phyloP scores from a whole-genome alignment of 92 coral and sea anemone genomes.

The Palythoa caribaeorum region DNA sequence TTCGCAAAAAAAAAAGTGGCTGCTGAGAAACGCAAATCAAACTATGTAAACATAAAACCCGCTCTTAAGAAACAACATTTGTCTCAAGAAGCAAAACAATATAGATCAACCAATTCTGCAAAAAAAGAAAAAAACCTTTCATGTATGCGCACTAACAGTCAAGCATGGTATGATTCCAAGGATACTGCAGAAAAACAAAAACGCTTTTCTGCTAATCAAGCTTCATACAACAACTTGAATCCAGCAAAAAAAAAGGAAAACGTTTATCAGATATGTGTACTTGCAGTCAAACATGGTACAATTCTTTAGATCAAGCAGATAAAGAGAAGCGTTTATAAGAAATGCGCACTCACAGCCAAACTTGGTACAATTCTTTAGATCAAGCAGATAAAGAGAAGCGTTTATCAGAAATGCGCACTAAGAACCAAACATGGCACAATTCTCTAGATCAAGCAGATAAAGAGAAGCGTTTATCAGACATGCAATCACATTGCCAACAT shows the following conservation, averaged over 20 bases:
- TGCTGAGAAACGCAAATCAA: constrained; percentile 32
- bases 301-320: neutral
- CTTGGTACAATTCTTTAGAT: neutral
- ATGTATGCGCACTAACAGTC: neutral
- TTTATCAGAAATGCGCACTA: neutral
- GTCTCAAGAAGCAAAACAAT: constrained; percentile 39
- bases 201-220: constrained; percentile 13
- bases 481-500: neutral
- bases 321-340: neutral
- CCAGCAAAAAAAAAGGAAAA: too few relatives aligned
- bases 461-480: neutral
- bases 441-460: neutral
- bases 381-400: neutral
- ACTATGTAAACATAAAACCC: constrained; percentile 52
- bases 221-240: too few relatives aligned
- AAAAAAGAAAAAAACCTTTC: constrained; percentile 36
- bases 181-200: constrained; percentile 28
- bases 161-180: constrained; percentile 14
- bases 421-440: neutral
- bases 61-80: constrained; percentile 22
- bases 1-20: constrained; percentile 27
- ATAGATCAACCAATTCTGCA: constrained; percentile 12
- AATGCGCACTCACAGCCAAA: neutral
- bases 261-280: too few relatives aligned
- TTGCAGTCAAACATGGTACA: neutral